Conservation (phyloP, 2,113 vertebrate species). For the Heliornis fulica region DNA sequence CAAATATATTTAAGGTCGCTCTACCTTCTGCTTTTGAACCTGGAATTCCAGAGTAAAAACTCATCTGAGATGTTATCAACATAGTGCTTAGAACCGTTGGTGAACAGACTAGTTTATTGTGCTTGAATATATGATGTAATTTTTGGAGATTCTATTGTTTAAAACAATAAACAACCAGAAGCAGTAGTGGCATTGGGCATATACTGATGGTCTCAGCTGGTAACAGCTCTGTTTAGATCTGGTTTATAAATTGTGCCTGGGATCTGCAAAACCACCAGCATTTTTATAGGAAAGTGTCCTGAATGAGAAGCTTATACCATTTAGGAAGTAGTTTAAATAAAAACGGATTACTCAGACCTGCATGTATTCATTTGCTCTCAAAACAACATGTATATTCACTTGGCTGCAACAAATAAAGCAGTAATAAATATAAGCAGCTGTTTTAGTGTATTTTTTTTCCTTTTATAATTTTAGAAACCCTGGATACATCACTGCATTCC, state of each 20-base stretch:
- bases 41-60: neutral
- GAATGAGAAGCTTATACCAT: accelerated
- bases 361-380: neutral
- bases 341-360: neutral
- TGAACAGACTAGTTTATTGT: neutral
- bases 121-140: neutral
- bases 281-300: neutral
- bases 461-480: neutral
- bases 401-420: neutral
- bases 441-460: neutral
- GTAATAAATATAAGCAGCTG: neutral
- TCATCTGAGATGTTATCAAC: neutral
- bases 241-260: neutral
- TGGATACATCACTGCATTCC: neutral
- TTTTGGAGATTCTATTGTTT: neutral
- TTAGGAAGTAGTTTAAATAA: neutral
- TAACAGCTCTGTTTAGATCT: neutral
- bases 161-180: neutral
- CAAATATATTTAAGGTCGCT: accelerated
- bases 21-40: neutral
- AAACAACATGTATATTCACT: neutral
- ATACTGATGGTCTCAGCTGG: neutral
- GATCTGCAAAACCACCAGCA: neutral
- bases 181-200: neutral
- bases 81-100: neutral